These are phyloP conservation scores for Hipposideros larvatus DNA, from an alignment of 2,797 vertebrate genomes.

Conservation along the genomic window DNA sequence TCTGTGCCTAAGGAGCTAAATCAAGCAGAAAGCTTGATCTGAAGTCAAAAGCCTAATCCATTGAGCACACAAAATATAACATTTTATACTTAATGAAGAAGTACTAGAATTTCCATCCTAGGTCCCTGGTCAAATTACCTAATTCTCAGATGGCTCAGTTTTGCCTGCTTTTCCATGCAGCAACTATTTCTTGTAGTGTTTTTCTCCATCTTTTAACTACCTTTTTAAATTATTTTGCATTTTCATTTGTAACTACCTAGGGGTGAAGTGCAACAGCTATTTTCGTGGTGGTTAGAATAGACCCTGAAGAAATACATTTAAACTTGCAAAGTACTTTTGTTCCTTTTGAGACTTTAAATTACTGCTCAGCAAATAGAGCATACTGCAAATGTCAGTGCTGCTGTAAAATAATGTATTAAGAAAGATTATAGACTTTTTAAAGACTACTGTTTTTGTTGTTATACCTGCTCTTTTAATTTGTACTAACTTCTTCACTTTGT, in stretches of 20 bases:
- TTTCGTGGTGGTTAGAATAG: constrained; percentile 42
- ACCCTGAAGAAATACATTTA: constrained; percentile 66
- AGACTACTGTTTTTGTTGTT: neutral
- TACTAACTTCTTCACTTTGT: neutral
- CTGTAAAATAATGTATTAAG: constrained; percentile 44
- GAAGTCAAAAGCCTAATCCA: constrained; percentile 34
- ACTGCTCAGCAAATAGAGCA: constrained; percentile 59
- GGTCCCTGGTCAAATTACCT: constrained; percentile 39
- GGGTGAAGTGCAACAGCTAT: constrained; percentile 42
- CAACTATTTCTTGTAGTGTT: constrained; percentile 53
- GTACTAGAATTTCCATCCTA: constrained; percentile 3
- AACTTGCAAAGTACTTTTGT: constrained; percentile 60
- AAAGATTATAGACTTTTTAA: constrained; percentile 27
- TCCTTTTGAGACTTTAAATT: constrained; percentile 73
- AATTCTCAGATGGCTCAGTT: constrained; percentile 65
- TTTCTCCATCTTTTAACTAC: constrained; percentile 63
- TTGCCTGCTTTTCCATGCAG: constrained; percentile 54
- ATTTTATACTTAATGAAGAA: constrained; percentile 66
- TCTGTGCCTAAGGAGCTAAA: constrained; percentile 22
- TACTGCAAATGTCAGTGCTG: constrained; percentile 11
- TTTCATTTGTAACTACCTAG: constrained; percentile 63
- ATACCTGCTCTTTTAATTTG: neutral
- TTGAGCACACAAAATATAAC: constrained; percentile 41
- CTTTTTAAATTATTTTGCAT: constrained; percentile 69
- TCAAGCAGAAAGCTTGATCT: constrained; percentile 53